Evolutionary conservation across 1,140 invertebrate species (phyloP), one percentile per base, ranked within the genome.

Genomic region (Notospermus geniculatus): DNA sequence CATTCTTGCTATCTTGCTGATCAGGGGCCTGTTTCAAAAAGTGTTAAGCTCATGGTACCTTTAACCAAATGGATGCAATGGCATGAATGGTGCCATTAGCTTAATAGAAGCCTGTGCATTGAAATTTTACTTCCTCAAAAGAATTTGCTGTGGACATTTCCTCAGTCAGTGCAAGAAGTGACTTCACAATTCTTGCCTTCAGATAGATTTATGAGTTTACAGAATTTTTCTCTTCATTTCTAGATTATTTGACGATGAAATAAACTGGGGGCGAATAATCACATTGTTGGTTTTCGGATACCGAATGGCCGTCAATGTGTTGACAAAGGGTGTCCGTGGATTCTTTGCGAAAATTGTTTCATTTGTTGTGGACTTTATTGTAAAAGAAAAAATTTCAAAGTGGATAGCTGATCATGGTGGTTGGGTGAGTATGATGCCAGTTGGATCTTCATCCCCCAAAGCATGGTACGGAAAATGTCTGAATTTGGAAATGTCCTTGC

Each of bases 361-460:
- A 32, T 73, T 69, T 63, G 60, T 79, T 1, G 66, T 75, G 17
- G 58, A 65, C 59, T 78, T 78, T 50, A 67, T 78, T 45, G 50
- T 59, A 25, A 66, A 52, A 27, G 72, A 75, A 57, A 71, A 59
- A 53, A 77, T 78, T 23, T 66, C 70, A 1, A 60, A 63, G 28
- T 78, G 76, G 76, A 78, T 78, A 23, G 75, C 73, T 15, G 61
- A 70, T 11, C 67, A 73, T 57, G 76, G 76, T 5, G 76, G 76
- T 54, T 78, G 76, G 76, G 76, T 78, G 69, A 23, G 25, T 7
- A 50, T 7, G 19, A n/a, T 50, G 4, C n/a, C 9, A 5, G n/a
- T 23, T 19, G 46, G 25, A 7, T 50, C 46, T 23, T 50, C 11
- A 43, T 43, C n/a, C n/a, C n/a, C n/a, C n/a, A n/a, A n/a, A n/a